Evolutionary conservation across 2,888 invertebrate species (phyloP), one percentile per base, ranked within the genome.

Genomic region (Dinocampus coccinellae): DNA sequence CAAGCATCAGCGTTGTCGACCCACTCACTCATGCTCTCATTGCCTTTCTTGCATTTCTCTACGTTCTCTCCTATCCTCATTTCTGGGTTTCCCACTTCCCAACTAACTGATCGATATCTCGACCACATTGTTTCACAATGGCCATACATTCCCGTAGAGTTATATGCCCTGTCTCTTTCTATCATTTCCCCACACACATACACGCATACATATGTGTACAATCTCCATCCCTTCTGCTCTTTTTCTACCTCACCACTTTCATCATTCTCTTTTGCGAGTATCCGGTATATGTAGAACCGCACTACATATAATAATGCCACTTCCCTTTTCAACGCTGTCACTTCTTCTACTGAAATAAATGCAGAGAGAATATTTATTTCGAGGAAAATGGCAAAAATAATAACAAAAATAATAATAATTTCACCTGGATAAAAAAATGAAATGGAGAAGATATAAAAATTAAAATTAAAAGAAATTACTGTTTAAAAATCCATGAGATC

Each of bases 21-120:
- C 55, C 34, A 16, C 53, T 55, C 47, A 20, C 53, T 66, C 26
- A 22, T n/a, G 11, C 57, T 57, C 11, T 60, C 26, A 34, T 20
- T 47, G 16, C 36, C 24, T 33, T 20, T 22, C 24, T 39, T 26
- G 13, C 67, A 39, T 58, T 57, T 58, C 34, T 67, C 39, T 24
- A 33, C 33, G 26, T 39, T 65, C 52, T 57, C 26, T 53, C 58
- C 52, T 57, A 60, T 52, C 47, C 47, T 24, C n/a, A 24, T 69
- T 36, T 62, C 26, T 39, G 13, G 26, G 3, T 22, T 39, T 24
- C 22, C 36, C 33, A n/a, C 55, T 34, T 34, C 22, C 22, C 47
- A 16, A 24, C 57, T n/a, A 57, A 24, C 72, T 73, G 79, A 78
- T 80, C 79, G 76, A 80, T 79, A 78, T 73, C 76, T 74, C 64